A percentile compares a stretch with the other conserved stretches of the same genome.
These are phyloP conservation scores for Nycteola revayana DNA, from an alignment of 2,888 invertebrate genomes.

Conservation along the genomic window DNA sequence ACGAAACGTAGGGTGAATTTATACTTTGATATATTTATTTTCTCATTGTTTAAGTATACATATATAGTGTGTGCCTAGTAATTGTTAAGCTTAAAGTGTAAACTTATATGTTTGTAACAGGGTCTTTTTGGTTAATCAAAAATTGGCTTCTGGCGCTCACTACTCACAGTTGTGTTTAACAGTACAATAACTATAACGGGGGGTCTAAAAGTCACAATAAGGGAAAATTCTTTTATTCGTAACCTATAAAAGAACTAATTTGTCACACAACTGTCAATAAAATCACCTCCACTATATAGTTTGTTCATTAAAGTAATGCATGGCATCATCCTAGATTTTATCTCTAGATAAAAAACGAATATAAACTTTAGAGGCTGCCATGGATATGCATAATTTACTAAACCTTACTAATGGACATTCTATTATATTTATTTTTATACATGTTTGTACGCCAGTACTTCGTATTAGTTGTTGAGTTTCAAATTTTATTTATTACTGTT, in stretches of 20 bases:
- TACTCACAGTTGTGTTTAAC: slow-evolving; percentile 42
- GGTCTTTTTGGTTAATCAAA: slow-evolving; percentile 69
- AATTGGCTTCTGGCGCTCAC: slow-evolving; percentile 56
- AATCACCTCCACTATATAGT: slow-evolving; percentile 30
- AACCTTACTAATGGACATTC: too few species aligned
- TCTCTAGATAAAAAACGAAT: too few species aligned
- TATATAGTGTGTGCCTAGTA: slow-evolving; percentile 44
- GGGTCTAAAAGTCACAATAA: slow-evolving; percentile 40
- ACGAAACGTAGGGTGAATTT: too few species aligned
- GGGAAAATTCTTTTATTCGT: slow-evolving; percentile 62
- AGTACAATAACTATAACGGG: slow-evolving; percentile 39
- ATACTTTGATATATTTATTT: too few species aligned
- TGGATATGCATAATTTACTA: too few species aligned
- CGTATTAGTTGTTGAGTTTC: slow-evolving; percentile 42
- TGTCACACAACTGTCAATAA: slow-evolving; percentile 41
- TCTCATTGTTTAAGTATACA: slow-evolving; percentile 32
- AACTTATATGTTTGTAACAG: slow-evolving; percentile 53
- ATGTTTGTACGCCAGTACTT: slow-evolving; percentile 58
- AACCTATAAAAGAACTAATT: slow-evolving; percentile 61
- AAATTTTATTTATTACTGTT: slow-evolving; percentile 54
- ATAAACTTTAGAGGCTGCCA: too few species aligned
- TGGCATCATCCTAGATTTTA: too few species aligned
- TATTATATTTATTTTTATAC: background rate
- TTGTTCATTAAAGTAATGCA: background rate
- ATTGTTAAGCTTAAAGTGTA: slow-evolving; percentile 42